Percentiles rank a stretch among this genome's conserved stretches.
phyloP scores from a whole-genome alignment of 2,113 vertebrate genomes.

The Takifugu flavidus region DNA sequence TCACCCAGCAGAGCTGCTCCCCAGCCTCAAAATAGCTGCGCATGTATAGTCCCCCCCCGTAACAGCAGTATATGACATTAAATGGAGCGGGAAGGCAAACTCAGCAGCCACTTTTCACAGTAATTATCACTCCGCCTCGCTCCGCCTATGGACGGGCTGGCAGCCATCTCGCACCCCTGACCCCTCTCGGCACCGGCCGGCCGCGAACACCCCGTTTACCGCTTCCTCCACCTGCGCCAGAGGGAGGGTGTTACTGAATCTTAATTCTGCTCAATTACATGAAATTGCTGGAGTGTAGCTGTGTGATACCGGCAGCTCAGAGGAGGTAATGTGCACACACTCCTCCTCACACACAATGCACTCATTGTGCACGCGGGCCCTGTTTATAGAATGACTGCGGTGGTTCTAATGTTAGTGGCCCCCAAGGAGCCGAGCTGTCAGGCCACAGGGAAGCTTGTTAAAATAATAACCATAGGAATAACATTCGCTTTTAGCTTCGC shows the following conservation, averaged over 20 bases:
- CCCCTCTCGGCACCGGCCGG: conserved; percentile 25
- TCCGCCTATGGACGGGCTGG: conserved; percentile 40
- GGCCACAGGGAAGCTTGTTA: conserved; percentile 53
- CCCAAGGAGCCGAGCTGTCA: conserved; percentile 51
- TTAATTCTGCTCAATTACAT: conserved; percentile 38
- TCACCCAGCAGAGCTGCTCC: conserved; percentile 16
- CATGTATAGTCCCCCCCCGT: conserved; percentile 33
- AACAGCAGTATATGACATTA: conserved; percentile 61
- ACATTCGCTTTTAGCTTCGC: conserved; percentile 52
- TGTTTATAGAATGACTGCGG: conserved; percentile 54
- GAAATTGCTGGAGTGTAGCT: conserved; percentile 24
- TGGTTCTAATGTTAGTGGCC: conserved; percentile 63
- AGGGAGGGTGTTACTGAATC: conserved; percentile 24
- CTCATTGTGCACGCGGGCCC: conserved; percentile 65
- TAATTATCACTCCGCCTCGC: conserved; percentile 70
- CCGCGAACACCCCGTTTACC: conserved; percentile 36
- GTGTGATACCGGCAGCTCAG: conserved; percentile 25
- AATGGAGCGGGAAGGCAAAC: conserved; percentile 56
- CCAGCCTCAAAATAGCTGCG: conserved; percentile 46
- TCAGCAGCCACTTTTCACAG: conserved; percentile 72
- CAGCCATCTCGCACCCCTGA: conserved; percentile 48
- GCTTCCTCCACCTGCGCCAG: conserved; percentile 36
- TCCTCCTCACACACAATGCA: conserved; percentile 59
- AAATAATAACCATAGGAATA: conserved; percentile 67
- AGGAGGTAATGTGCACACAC: conserved; percentile 41